A percentile compares a stretch with the other conserved stretches of the same genome.
phyloP scores from a whole-genome alignment of 2,888 invertebrate genomes.

The Drosophila rellima region DNA sequence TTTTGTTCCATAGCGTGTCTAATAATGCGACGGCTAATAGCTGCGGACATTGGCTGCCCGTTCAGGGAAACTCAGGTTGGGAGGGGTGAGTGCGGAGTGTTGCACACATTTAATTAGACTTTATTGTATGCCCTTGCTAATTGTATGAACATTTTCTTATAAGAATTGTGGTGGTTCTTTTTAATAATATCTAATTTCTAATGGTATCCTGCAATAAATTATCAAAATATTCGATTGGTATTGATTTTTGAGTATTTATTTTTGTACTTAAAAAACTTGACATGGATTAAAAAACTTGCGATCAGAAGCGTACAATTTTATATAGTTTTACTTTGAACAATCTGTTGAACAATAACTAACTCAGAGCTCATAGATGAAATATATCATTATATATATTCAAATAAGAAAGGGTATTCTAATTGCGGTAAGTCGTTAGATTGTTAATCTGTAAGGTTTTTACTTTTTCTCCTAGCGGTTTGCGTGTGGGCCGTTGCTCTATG shows the following conservation, averaged over 20 bases:
- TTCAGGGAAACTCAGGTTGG: slow-evolving; percentile 24
- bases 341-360: too few species aligned
- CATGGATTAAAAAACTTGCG: too few species aligned
- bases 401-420: not conserved
- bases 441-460: slow-evolving; percentile 11
- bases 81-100: slow-evolving; percentile 15
- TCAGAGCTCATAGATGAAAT: too few species aligned
- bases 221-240: too few species aligned
- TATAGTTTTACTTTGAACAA: too few species aligned
- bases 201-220: too few species aligned
- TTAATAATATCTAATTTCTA: too few species aligned
- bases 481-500: slow-evolving; percentile 68
- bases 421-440: slow-evolving; percentile 12
- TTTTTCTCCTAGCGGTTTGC: slow-evolving; percentile 62
- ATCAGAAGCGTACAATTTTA: too few species aligned
- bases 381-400: not conserved
- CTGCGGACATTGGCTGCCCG: slow-evolving; percentile 72
- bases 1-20: slow-evolving; percentile 73
- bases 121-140: slow-evolving; percentile 20
- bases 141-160: not conserved
- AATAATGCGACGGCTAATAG: slow-evolving; percentile 82
- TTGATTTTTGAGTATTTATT: too few species aligned
- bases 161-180: too few species aligned
- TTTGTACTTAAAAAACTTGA: too few species aligned
- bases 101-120: slow-evolving; percentile 78